Evolutionary conservation across 2,888 invertebrate species (phyloP).

Genomic region (Euplagia quadripunctaria): DNA sequence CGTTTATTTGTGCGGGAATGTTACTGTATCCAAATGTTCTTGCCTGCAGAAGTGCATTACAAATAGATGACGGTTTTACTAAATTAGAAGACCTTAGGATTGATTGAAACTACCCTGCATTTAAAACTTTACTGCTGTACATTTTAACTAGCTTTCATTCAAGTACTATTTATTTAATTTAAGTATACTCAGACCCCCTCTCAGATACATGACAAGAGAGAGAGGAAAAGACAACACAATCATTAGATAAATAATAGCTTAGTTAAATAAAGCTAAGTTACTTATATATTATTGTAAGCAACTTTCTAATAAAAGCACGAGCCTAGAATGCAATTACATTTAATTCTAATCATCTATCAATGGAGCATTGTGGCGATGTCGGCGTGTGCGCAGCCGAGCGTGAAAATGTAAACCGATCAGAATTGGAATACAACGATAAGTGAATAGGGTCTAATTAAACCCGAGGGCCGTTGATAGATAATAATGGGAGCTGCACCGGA

Average conservation of each 20-base stretch:
- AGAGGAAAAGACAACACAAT: not conserved
- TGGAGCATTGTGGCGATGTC: conserved; percentile 63
- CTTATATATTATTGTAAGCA: conserved; percentile 12
- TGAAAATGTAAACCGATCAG: conserved; percentile 76
- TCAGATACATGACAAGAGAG: not conserved
- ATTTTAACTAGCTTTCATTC: not conserved
- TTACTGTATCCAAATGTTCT: not conserved
- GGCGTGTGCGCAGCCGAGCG: conserved; percentile 68
- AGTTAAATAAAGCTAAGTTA: not conserved
- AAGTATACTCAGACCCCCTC: not conserved
- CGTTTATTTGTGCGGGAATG: too few relatives aligned
- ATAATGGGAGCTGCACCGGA: conserved; percentile 64
- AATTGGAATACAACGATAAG: conserved; percentile 78
- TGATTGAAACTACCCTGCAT: not conserved
- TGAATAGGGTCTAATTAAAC: conserved; percentile 84
- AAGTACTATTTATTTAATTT: too few relatives aligned
- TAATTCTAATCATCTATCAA: conserved; percentile 64
- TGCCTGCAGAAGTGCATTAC: not conserved
- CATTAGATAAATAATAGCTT: not conserved
- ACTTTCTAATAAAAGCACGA: conserved; percentile 24
- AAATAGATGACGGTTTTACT: not conserved
- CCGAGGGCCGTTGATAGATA: conserved; percentile 71
- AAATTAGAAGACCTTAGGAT: not conserved
- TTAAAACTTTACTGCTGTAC: not conserved
- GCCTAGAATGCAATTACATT: conserved; percentile 55